Base-by-base conservation (phyloP, 1,140 invertebrate genomes). In the Trialeurodes vaporariorum region DNA sequence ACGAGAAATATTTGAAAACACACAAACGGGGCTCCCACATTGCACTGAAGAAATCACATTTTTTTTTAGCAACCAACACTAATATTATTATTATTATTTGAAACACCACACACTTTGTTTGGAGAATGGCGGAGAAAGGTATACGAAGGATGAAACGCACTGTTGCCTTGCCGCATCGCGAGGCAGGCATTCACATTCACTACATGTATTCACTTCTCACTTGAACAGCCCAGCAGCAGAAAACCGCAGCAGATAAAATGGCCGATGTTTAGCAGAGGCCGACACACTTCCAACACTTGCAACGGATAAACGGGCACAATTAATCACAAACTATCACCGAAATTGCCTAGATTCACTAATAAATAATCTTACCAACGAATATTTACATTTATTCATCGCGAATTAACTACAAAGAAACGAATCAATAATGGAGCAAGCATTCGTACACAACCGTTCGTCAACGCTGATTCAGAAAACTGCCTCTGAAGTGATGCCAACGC, bases 401-500 rank as follows among this genome's bases (percentile, higher is more conserved):
- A 49, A 49, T 49, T 49, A 49, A 49, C 34, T 49, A 49, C 34
- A 49, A 49, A 49, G 34, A 49, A 49, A 49, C 34, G 34, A 49
- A 49, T 49, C 34, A 17, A 49, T 49, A 49, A 49, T 49, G 34
- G 34, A 49, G 34, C 34, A 17, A 49, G n/a, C 34, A 17, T 17
- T 5, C 5, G 17, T 17, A 49, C 34, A 49, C 34, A 49, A 49
- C 34, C 34, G 34, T 5, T 49, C 34, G 17, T 9, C 34, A 49
- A 49, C 34, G 34, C 34, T 49, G 34, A 49, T 9, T 49, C 34
- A 5, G 34, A 9, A 49, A 49, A 49, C 34, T 49, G 34, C 5
- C n/a, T n/a, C n/a, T 9, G 34, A 5, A 49, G 34, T 49, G 34
- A 49, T 49, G 34, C 34, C 34, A 49, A 49, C 34, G 34, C 5